phyloP scores from a whole-genome alignment of 1,140 invertebrate species.

The Pissodes strobi region DNA sequence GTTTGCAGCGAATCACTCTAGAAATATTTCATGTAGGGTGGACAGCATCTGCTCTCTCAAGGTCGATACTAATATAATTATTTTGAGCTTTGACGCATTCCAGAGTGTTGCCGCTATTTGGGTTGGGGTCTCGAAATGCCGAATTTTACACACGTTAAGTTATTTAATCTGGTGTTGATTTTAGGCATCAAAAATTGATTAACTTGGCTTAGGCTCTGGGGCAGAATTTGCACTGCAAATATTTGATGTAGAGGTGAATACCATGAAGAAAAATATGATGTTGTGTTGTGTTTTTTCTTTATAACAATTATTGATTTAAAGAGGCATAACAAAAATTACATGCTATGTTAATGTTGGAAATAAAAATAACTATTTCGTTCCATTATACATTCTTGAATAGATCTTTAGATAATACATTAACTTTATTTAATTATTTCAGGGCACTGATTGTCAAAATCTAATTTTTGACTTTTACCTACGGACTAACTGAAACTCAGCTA shows the following conservation, averaged over 20 bases:
- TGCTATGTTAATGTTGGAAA: too few relatives aligned
- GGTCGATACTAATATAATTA: constrained; percentile 29
- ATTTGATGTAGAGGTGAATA: constrained; percentile 5
- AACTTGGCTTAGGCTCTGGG: not conserved
- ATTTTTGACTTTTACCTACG: too few relatives aligned
- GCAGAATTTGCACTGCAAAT: constrained; percentile 10
- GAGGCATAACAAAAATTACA: too few relatives aligned
- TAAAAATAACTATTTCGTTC: too few relatives aligned
- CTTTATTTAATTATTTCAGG: too few relatives aligned
- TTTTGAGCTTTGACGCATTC: constrained; percentile 26
- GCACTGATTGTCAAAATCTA: too few relatives aligned
- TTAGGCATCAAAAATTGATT: constrained; percentile 23
- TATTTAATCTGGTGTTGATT: constrained; percentile 22
- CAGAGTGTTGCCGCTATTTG: constrained; percentile 19
- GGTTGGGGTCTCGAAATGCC: constrained; percentile 23
- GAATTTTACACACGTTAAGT: constrained; percentile 27
- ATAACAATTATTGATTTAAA: too few relatives aligned
- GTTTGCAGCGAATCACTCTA: constrained; percentile 10
- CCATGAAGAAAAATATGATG: not conserved
- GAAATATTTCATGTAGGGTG: constrained; percentile 5
- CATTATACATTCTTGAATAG: too few relatives aligned
- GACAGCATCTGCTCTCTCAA: constrained; percentile 18
- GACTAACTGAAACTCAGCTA: too few relatives aligned
- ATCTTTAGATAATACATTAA: too few relatives aligned
- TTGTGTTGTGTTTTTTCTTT: not conserved